Evolutionary conservation across 2,797 vertebrate species (phyloP).

Genomic region (Leptatherina wallacei): DNA sequence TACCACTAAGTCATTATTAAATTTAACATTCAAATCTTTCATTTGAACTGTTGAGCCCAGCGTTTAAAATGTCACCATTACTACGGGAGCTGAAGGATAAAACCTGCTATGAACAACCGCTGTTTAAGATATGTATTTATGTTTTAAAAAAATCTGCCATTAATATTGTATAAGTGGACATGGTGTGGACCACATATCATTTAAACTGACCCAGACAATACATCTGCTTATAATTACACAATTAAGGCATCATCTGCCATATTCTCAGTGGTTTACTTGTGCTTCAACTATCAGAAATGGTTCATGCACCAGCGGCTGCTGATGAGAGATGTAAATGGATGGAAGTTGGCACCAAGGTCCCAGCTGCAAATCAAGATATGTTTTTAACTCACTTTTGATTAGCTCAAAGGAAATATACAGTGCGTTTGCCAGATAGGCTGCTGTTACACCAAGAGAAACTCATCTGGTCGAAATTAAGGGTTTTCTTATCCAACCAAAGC

Average conservation of each 20-base stretch:
- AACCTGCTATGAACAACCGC: slow-evolving; percentile 13
- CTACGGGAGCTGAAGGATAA: slow-evolving; percentile 25
- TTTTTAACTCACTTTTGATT: slow-evolving; percentile 65
- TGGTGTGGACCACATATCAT: slow-evolving; percentile 43
- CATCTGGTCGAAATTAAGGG: slow-evolving; percentile 73
- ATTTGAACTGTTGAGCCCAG: slow-evolving; percentile 39
- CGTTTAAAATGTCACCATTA: slow-evolving; percentile 36
- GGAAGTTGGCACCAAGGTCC: slow-evolving; percentile 58
- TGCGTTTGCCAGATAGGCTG: slow-evolving; percentile 47
- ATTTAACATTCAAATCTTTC: slow-evolving; percentile 55
- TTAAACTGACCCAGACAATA: slow-evolving; percentile 67
- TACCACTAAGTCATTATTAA: slow-evolving; percentile 71
- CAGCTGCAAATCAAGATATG: slow-evolving; percentile 55
- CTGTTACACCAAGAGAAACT: slow-evolving; percentile 55
- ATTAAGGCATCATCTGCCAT: slow-evolving; percentile 74
- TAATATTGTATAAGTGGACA: not conserved
- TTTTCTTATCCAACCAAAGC: slow-evolving; percentile 40
- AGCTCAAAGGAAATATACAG: slow-evolving; percentile 69
- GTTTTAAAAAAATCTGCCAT: not conserved
- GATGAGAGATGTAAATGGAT: slow-evolving; percentile 68
- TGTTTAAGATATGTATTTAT: not conserved
- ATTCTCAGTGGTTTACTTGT: slow-evolving; percentile 64
- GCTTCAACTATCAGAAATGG: slow-evolving; percentile 55
- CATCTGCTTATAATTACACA: slow-evolving; percentile 76
- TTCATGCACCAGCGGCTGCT: slow-evolving; percentile 58